Evolutionary conservation across 2,797 vertebrate species (phyloP), one percentile per base, ranked within the genome.

Genomic region (Sebastes nivosus): DNA sequence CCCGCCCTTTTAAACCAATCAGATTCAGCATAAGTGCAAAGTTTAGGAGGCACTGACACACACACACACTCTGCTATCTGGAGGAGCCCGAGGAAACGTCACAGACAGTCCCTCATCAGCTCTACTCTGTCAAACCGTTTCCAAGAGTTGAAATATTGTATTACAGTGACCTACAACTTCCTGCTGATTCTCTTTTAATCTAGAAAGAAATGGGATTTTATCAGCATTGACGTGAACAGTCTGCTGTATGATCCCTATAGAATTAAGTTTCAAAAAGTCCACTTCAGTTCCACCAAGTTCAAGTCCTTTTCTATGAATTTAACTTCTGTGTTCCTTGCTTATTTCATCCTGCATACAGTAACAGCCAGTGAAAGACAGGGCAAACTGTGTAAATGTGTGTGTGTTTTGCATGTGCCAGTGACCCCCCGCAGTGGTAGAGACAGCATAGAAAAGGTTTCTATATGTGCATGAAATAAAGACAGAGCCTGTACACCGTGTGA

Each of bases 1-100:
- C 46, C 46, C 18, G 1, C 16, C 46, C 71, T 29, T 70, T 78
- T 60, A 68, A 88, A 94, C 87, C 88, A 92, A 90, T 92, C 91
- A 84, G 89, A 92, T 92, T 92, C 86, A 92, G 88, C 88, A 84
- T 95, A 95, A 96, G 95, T 96, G 95, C 95, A 96, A 95, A 95
- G 91, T 95, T 94, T 80, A 80, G 87, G 92, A 94, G 94, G 89
- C 93, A 95, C 93, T 87, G 94, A 91, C 92, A 90, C 91, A 83
- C 84, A 90, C 84, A 36, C 36, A 38, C 36, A 65, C 67, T 42
- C 63, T 59, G 79, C 64, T 34, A 54, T 71, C 50, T 76, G 10
- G 6, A 78, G 70, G 60, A 82, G 72, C 68, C 68, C 1, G 27
- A 42, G 58, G 24, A 22, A 81, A 77, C 42, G 54, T 38, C 58